Evolutionary conservation across 2,888 invertebrate genomes (phyloP).

Genomic region (Oithona nana): DNA sequence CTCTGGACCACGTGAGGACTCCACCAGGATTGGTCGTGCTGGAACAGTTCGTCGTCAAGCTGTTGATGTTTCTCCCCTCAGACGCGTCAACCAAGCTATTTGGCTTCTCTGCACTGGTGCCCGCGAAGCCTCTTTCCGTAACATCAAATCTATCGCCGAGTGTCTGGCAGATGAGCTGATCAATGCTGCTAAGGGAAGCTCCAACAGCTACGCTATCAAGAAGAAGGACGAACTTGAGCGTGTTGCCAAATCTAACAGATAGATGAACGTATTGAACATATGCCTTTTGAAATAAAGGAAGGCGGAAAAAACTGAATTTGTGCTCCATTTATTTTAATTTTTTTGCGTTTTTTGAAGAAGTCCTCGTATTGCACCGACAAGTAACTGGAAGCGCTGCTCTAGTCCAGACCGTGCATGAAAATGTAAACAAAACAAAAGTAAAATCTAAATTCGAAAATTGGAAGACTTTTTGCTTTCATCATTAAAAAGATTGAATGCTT

Average conservation of each 20-base stretch:
- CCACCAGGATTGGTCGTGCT: constrained; percentile 97
- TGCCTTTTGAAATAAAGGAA: too few species aligned
- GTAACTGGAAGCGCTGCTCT: too few species aligned
- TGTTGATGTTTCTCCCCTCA: constrained; percentile 92
- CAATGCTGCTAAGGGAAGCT: constrained; percentile 98
- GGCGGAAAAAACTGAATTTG: too few species aligned
- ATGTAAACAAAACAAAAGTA: too few species aligned
- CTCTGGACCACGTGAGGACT: constrained; percentile 97
- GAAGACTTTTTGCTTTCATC: too few species aligned
- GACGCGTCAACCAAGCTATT: constrained; percentile 95
- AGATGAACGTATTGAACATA: too few species aligned
- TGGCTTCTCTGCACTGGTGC: constrained; percentile 98
- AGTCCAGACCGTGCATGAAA: too few species aligned
- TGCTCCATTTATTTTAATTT: too few species aligned
- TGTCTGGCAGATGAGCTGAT: constrained; percentile 99
- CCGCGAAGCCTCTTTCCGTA: constrained; percentile 96
- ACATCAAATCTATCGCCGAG: constrained; percentile 99
- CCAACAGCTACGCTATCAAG: constrained; percentile 99
- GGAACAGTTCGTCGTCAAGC: constrained; percentile 99
- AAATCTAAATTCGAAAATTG: too few species aligned
- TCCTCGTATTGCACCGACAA: too few species aligned
- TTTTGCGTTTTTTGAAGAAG: too few species aligned
- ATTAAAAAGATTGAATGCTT: too few species aligned
- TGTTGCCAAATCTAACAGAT: constrained; percentile 99
- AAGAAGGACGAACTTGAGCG: constrained; percentile 99